Evolutionary conservation across 2,113 vertebrate species (phyloP).

Genomic region (Nipponia nippon): DNA sequence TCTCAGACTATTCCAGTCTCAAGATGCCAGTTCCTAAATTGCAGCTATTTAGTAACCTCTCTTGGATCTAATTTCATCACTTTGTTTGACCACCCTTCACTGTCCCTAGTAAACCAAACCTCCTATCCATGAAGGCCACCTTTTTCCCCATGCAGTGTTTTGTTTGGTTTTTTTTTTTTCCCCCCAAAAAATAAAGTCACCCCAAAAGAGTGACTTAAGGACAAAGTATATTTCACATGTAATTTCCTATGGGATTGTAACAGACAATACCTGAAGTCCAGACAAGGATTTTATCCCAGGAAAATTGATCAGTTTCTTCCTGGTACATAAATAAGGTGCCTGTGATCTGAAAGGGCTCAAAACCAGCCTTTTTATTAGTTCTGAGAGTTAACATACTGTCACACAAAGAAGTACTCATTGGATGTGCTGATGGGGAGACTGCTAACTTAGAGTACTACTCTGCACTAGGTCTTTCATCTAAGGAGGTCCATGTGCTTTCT

Average conservation of each 20-base stretch:
- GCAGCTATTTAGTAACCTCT: not conserved
- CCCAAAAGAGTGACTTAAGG: not conserved
- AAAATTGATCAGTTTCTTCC: not conserved
- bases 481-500: not conserved
- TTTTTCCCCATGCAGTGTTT: not conserved
- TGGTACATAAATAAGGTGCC: not conserved
- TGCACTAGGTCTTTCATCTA: not conserved
- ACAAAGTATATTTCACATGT: not conserved
- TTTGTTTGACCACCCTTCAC: not conserved
- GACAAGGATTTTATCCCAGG: not conserved
- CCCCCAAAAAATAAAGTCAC: not conserved
- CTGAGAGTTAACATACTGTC: not conserved
- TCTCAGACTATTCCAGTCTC: not conserved
- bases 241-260: not conserved
- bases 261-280: not conserved
- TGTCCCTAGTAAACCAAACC: not conserved
- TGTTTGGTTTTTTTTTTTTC: not conserved
- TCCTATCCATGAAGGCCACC: not conserved
- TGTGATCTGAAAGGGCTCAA: not conserved
- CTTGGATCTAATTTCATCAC: not conserved
- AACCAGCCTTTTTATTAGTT: not conserved
- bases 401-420: not conserved
- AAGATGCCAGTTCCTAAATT: not conserved
- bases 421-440: not conserved
- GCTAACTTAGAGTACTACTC: not conserved